A percentile compares a stretch with the other conserved stretches of the same genome.
phyloP scores from a whole-genome alignment of 2,797 vertebrate genomes.

The Semotilus atromaculatus region DNA sequence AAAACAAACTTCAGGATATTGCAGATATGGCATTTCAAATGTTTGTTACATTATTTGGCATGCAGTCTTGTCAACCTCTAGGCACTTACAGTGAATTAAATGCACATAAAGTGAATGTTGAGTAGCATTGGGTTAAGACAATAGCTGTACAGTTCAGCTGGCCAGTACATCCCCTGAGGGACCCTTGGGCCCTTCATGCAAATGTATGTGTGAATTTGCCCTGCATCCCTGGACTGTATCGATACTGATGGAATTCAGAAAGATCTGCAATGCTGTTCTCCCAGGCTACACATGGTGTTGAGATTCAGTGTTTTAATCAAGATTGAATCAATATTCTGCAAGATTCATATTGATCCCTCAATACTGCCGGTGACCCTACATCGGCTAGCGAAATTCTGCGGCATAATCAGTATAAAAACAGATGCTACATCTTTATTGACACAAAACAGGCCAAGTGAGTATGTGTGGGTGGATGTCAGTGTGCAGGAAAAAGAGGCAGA shows the following conservation, averaged over 20 bases:
- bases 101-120: not conserved
- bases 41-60: not conserved
- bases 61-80: not conserved
- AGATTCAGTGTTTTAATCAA: slow-evolving; percentile 65
- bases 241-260: slow-evolving; percentile 15
- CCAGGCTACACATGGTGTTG: slow-evolving; percentile 43
- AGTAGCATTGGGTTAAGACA: not conserved
- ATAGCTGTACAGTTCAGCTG: not conserved
- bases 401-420: slow-evolving; percentile 44
- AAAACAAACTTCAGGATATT: not conserved
- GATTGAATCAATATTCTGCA: slow-evolving; percentile 63
- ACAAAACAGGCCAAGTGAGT: not conserved
- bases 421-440: slow-evolving; percentile 36
- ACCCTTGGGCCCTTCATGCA: not conserved
- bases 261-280: slow-evolving; percentile 1
- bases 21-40: not conserved
- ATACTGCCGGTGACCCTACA: slow-evolving; percentile 27
- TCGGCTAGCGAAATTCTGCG: slow-evolving; percentile 33
- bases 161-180: not conserved
- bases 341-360: slow-evolving; percentile 67
- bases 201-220: not conserved
- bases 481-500: slow-evolving; percentile 4
- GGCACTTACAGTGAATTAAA: not conserved
- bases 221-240: slow-evolving; percentile 12
- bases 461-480: slow-evolving; percentile 15